A percentile compares a stretch with the other conserved stretches of the same genome.
These are phyloP conservation scores for Batillaria attramentaria DNA, from an alignment of 1,140 invertebrate species.

Conservation along the genomic window DNA sequence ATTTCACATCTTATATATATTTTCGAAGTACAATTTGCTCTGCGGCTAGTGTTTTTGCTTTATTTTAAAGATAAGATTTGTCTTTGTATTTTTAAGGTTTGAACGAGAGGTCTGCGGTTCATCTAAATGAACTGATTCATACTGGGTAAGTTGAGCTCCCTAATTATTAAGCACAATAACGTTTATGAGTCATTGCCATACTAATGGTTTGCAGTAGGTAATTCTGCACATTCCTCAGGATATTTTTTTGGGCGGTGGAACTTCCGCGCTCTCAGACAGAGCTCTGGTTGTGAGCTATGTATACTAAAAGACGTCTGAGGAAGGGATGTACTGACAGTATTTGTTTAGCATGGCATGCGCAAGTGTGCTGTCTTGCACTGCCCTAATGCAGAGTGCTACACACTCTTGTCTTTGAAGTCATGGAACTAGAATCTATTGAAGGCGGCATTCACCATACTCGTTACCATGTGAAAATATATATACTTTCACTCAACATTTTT, in stretches of 20 bases:
- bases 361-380: neutral
- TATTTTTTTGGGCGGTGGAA: no score
- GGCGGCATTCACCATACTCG: neutral
- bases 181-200: no score
- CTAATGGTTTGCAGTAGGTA: no score
- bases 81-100: conserved; percentile 73
- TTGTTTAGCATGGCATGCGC: no score
- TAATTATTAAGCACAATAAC: neutral
- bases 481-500: neutral
- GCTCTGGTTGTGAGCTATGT: no score
- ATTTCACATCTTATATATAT: no score
- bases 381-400: neutral
- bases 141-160: conserved; percentile 66
- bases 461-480: neutral
- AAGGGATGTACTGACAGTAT: no score
- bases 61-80: conserved; percentile 17
- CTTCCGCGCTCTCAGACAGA: no score
- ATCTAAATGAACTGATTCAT: conserved; percentile 89
- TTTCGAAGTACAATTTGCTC: no score
- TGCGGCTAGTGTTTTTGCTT: neutral
- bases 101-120: conserved; percentile 84
- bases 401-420: neutral
- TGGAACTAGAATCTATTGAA: neutral
- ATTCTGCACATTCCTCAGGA: no score
- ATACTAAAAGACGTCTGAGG: no score